Percentiles rank a stretch among this genome's conserved stretches.
Conservation (phyloP, 1,140 invertebrate genomes). For the Wasmannia auropunctata region DNA sequence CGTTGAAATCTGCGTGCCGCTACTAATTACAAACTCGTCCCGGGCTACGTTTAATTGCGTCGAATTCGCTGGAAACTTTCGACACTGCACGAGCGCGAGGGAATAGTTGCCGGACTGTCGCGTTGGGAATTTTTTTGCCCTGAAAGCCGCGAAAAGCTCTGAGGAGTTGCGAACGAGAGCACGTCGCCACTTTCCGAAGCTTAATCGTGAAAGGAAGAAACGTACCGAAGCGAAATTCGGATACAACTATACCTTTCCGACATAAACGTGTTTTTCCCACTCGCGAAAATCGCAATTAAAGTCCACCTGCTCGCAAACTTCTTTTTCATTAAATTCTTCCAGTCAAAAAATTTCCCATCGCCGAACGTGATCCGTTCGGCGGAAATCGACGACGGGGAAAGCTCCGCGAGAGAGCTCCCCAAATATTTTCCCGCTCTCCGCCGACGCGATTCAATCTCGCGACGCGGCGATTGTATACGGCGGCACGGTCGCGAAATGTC, state of each 20-base stretch:
- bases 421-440: neutral
- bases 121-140: neutral
- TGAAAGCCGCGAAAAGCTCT: neutral
- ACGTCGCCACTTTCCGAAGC: neutral
- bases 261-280: neutral
- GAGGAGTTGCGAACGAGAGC: neutral
- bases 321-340: neutral
- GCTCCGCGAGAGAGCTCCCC: neutral
- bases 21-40: slow-evolving; percentile 30
- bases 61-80: slow-evolving; percentile 8
- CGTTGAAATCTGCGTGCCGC: slow-evolving; percentile 9
- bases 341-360: neutral
- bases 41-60: slow-evolving; percentile 15
- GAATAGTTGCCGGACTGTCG: neutral
- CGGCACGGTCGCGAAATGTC: neutral
- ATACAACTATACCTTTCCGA: neutral
- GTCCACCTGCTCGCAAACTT: neutral
- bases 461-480: slow-evolving; percentile 5
- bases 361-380: neutral
- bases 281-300: neutral
- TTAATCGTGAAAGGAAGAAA: neutral
- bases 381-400: neutral
- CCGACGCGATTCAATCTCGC: slow-evolving; percentile 23
- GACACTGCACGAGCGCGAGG: neutral
- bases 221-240: neutral